Conservation (phyloP, 2,797 vertebrate species). For the Epinephelus awoara region DNA sequence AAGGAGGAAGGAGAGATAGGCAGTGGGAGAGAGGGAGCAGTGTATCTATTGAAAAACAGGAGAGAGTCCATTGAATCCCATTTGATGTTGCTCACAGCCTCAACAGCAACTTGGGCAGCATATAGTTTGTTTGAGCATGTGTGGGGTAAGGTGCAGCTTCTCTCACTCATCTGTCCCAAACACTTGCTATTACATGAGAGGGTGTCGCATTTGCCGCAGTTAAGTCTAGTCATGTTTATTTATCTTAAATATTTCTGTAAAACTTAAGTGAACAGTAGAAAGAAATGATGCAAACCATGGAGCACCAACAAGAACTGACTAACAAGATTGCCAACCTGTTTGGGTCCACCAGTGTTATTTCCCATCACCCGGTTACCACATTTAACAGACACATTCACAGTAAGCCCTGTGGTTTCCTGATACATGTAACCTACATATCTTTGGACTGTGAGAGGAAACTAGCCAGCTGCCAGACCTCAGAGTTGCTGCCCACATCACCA, state of each 20-base stretch:
- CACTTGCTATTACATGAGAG: slow-evolving; percentile 2
- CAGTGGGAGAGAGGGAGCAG: slow-evolving; percentile 20
- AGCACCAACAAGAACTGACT: background rate
- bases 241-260: background rate
- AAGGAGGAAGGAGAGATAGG: slow-evolving; percentile 17
- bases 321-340: background rate
- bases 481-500: background rate
- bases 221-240: slow-evolving; percentile 1
- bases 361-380: background rate
- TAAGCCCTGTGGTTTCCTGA: background rate
- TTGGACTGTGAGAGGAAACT: background rate
- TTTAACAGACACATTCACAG: background rate
- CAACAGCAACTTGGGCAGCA: slow-evolving; percentile 10
- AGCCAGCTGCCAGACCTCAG: background rate
- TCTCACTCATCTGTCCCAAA: slow-evolving; percentile 7
- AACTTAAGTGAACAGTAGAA: background rate
- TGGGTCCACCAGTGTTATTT: background rate
- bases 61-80: slow-evolving; percentile 34
- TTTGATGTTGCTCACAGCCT: slow-evolving; percentile 35
- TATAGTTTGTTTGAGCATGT: background rate
- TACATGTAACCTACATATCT: background rate
- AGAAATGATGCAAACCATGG: background rate
- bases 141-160: slow-evolving; percentile 15
- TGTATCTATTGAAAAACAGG: slow-evolving; percentile 38
- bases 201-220: background rate